Percentiles rank a stretch among this genome's conserved stretches.
Evolutionary conservation across 1,140 invertebrate genomes (phyloP).

Genomic region (Drosophila arizonae): DNA sequence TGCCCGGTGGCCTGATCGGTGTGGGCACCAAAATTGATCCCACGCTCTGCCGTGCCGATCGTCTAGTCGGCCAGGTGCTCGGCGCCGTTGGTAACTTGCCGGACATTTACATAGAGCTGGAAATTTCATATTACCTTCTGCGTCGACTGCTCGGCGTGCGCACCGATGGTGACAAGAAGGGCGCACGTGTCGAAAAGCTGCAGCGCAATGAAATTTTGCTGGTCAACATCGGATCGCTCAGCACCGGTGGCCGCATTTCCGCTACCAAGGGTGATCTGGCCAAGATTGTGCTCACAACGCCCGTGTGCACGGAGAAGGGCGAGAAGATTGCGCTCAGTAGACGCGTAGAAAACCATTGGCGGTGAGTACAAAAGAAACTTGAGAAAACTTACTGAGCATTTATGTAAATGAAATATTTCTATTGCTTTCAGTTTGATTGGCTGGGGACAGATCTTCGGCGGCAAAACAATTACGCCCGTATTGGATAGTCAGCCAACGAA

Average conservation of each 20-base stretch:
- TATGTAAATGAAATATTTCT: not conserved
- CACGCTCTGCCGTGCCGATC: constrained; percentile 98
- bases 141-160: constrained; percentile 97
- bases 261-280: constrained; percentile 99
- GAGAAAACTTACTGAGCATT: not conserved
- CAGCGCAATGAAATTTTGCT: constrained; percentile 95
- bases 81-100: constrained; percentile 98
- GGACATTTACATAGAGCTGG: constrained; percentile 98
- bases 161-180: constrained; percentile 99
- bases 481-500: constrained; percentile 68
- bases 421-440: constrained; percentile 91
- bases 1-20: constrained; percentile 98
- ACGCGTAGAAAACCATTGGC: constrained; percentile 99
- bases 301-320: constrained; percentile 99
- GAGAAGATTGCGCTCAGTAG: constrained; percentile 99
- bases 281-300: constrained; percentile 98
- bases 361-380: constrained; percentile 84
- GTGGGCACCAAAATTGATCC: constrained; percentile 99
- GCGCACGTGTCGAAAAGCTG: constrained; percentile 96
- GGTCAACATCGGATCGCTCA: constrained; percentile 99
- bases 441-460: constrained; percentile 97
- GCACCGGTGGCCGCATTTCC: constrained; percentile 97
- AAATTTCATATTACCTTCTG: constrained; percentile 98
- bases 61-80: constrained; percentile 98
- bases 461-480: constrained; percentile 85